Evolutionary conservation across 37 sponge, comb jelly and placozoan species (phyloP).

Genomic region (Aplysina aerophoba): DNA sequence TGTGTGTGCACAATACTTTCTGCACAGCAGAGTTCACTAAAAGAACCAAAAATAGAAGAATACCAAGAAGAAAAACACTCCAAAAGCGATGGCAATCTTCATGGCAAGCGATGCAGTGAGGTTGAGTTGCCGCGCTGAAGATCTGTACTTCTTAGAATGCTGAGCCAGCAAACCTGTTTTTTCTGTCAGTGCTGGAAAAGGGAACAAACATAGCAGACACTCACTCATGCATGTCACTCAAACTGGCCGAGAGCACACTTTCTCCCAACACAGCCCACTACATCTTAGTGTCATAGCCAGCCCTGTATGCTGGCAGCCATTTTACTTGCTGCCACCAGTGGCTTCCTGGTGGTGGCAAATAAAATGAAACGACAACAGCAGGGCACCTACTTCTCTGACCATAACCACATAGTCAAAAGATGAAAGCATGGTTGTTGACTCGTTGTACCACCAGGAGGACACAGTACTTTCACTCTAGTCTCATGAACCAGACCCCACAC

Average conservation of each 20-base stretch:
- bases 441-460: no score
- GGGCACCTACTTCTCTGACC: no score
- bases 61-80: slow-evolving; percentile 72
- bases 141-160: slow-evolving; percentile 74
- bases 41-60: slow-evolving; percentile 82
- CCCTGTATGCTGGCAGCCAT: no score
- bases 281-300: no score
- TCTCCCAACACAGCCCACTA: not conserved
- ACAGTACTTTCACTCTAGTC: no score
- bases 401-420: no score
- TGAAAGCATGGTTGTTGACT: no score
- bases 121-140: slow-evolving; percentile 85
- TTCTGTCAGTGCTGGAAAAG: slow-evolving; percentile 72
- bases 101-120: slow-evolving; percentile 80
- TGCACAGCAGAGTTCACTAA: slow-evolving; percentile 5
- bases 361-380: no score
- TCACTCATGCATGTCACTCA: not conserved
- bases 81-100: slow-evolving; percentile 72
- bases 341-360: no score
- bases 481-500: no score
- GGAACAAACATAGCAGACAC: not conserved
- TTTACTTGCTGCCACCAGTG: no score
- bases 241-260: not conserved
- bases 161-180: slow-evolving; percentile 73
- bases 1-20: no score